Percentiles rank a stretch among this genome's conserved stretches.
Evolutionary conservation across 2,113 vertebrate genomes (phyloP).

Genomic region (Rallus limicola): DNA sequence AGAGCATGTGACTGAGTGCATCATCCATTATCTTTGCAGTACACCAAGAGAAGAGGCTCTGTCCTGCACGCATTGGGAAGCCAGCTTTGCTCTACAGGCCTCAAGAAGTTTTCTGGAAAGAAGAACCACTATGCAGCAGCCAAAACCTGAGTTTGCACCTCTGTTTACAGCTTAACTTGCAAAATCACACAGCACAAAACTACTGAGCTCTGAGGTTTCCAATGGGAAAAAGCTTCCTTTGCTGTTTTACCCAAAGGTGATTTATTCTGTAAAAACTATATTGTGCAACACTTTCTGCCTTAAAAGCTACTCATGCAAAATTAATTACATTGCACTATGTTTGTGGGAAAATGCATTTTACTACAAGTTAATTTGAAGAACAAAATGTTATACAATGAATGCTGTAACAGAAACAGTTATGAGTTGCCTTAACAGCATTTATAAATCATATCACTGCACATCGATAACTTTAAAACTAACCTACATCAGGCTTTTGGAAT

Average conservation of each 20-base stretch:
- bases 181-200: neutral
- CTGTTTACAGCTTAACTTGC: neutral
- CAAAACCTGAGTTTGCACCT: neutral
- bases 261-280: constrained; percentile 18
- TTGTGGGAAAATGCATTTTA: constrained; percentile 50
- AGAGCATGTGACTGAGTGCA: too few relatives aligned
- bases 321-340: constrained; percentile 30
- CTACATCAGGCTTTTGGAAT: constrained; percentile 24
- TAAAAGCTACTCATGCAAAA: constrained; percentile 53
- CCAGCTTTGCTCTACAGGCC: neutral
- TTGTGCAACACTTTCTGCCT: constrained; percentile 15
- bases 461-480: constrained; percentile 9
- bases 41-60: neutral
- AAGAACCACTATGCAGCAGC: neutral
- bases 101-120: neutral
- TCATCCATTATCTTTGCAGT: neutral
- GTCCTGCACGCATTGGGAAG: neutral
- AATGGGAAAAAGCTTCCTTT: constrained; percentile 7
- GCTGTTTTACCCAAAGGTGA: neutral
- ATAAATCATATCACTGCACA: constrained; percentile 48
- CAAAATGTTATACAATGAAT: neutral
- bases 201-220: neutral
- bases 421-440: constrained; percentile 28
- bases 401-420: neutral
- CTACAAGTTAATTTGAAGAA: constrained; percentile 45